Conservation (phyloP, 2,797 vertebrate species). For the Eulemur mongoz region DNA sequence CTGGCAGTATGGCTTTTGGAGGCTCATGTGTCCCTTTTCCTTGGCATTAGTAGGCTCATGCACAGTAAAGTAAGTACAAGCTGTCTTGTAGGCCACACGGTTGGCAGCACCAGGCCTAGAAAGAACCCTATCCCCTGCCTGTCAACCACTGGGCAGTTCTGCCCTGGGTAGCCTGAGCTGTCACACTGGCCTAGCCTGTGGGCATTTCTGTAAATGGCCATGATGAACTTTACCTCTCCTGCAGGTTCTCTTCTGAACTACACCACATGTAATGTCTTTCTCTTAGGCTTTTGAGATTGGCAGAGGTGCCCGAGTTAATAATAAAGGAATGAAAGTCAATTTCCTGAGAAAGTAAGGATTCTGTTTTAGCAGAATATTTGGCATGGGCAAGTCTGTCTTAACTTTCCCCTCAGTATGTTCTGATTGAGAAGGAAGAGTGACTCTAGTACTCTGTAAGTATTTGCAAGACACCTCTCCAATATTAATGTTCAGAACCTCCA, state of each 20-base stretch:
- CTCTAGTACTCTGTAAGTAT: not conserved
- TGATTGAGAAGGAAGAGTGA: not conserved
- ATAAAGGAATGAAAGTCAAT: not conserved
- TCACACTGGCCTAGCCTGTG: not conserved
- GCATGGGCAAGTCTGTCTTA: not conserved
- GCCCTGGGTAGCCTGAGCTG: not conserved
- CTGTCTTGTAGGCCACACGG: not conserved
- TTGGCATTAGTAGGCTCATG: not conserved
- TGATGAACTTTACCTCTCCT: not conserved
- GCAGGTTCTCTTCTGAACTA: not conserved
- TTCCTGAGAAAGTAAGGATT: not conserved
- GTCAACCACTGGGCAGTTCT: not conserved
- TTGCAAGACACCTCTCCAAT: not conserved
- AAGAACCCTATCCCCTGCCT: not conserved
- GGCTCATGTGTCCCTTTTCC: not conserved
- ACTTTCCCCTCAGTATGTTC: not conserved
- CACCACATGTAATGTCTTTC: not conserved
- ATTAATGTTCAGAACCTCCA: not conserved
- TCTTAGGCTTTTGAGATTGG: slow-evolving; percentile 4
- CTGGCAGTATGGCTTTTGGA: not conserved
- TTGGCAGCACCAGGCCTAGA: not conserved
- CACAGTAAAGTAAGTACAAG: not conserved
- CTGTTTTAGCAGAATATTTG: not conserved
- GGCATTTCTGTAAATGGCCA: not conserved
- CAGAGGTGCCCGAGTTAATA: not conserved